Percentiles rank a stretch among this genome's conserved stretches.
Conservation (phyloP, 2,113 vertebrate species). For the Phalacrocorax aristotelis region DNA sequence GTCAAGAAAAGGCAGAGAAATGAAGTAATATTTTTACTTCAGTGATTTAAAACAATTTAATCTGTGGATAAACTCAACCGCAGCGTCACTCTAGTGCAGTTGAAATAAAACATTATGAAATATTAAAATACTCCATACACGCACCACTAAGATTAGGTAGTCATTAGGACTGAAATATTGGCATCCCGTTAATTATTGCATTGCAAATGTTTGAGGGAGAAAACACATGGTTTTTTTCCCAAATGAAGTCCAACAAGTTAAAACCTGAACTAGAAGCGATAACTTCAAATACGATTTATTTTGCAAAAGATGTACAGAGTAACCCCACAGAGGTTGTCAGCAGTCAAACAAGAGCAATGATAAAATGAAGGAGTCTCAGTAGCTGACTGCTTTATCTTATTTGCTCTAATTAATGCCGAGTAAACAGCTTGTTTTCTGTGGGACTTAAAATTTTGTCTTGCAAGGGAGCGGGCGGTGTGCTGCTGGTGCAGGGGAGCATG, state of each 20-base stretch:
- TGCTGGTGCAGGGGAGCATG: background rate
- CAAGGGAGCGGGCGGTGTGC: background rate
- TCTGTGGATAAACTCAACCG: slow-evolving; percentile 14
- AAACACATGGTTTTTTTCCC: slow-evolving; percentile 6
- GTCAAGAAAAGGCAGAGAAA: slow-evolving; percentile 56
- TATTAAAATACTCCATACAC: slow-evolving; percentile 35
- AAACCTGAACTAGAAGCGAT: slow-evolving; percentile 51
- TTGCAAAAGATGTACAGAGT: background rate
- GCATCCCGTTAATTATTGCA: slow-evolving; percentile 50
- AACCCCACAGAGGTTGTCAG: slow-evolving; percentile 58
- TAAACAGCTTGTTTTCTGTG: background rate
- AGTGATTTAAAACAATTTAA: slow-evolving; percentile 66
- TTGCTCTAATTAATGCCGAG: slow-evolving; percentile 33
- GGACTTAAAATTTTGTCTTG: background rate
- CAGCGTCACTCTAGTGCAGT: background rate
- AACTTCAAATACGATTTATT: slow-evolving; percentile 56
- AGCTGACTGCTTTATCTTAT: slow-evolving; percentile 32
- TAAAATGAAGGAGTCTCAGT: background rate
- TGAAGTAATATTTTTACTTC: slow-evolving; percentile 68
- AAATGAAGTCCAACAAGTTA: slow-evolving; percentile 60
- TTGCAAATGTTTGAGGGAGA: slow-evolving; percentile 30
- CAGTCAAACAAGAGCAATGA: slow-evolving; percentile 45
- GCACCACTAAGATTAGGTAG: slow-evolving; percentile 48
- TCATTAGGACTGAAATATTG: slow-evolving; percentile 54
- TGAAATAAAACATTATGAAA: slow-evolving; percentile 60